Evolutionary conservation across 2,113 vertebrate species (phyloP).

Genomic region (Pomatostomus ruficeps): DNA sequence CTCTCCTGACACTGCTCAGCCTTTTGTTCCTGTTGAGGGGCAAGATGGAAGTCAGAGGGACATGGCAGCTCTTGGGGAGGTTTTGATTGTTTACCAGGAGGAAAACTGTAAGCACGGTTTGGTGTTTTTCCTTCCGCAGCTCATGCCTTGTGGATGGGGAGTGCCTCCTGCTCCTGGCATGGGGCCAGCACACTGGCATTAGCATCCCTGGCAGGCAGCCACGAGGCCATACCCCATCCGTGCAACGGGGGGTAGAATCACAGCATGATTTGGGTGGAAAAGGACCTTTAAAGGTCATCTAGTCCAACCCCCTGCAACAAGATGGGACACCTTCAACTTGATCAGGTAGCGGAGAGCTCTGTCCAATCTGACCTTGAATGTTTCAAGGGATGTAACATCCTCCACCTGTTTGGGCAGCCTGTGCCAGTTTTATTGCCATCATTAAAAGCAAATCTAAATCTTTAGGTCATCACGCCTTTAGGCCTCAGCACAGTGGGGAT

Average conservation of each 20-base stretch:
- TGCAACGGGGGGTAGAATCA: neutral
- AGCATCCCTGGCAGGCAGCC: neutral
- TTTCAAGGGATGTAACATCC: neutral
- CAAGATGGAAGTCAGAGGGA: neutral
- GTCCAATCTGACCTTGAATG: neutral
- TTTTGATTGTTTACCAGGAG: neutral
- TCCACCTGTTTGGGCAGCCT: neutral
- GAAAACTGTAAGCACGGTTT: neutral
- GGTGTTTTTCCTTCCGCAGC: neutral
- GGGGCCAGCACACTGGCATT: neutral
- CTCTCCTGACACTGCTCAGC: rapidly evolving
- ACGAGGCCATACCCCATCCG: rapidly evolving
- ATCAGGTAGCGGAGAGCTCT: neutral
- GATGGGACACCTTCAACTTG: rapidly evolving
- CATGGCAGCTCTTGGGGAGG: neutral
- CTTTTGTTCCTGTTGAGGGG: neutral
- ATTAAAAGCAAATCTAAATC: neutral
- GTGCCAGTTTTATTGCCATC: neutral
- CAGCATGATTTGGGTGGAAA: neutral
- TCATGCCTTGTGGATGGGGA: neutral
- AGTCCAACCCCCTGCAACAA: too few relatives aligned
- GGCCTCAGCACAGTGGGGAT: neutral
- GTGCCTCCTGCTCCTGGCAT: neutral
- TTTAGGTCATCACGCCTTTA: neutral
- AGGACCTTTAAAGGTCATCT: neutral